Evolutionary conservation across 2,888 invertebrate genomes (phyloP), one percentile per base, ranked within the genome.

Genomic region (Parnassius apollo): DNA sequence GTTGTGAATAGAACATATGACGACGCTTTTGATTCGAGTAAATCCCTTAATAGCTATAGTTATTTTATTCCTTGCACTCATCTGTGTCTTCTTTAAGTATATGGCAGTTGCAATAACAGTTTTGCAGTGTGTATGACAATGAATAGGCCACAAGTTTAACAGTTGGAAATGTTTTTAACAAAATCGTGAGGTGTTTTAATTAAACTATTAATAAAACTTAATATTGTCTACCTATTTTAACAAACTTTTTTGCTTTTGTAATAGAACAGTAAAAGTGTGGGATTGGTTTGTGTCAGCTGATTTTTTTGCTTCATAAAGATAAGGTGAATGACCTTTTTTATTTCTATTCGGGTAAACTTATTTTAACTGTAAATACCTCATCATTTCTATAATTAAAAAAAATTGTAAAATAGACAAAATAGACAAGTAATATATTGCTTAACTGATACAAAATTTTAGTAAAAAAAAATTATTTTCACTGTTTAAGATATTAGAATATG

Each of bases 1-100:
- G 91, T 88, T 78, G 64, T 78, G 78, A 82, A 83, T 81, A 80
- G 80, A 86, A 82, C 87, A 88, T 90, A 86, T 89, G 90, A 89
- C 86, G 80, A 82, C 76, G 77, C 77, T 81, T 88, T 90, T 88
- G 83, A 87, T 76, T 70, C 75, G 74, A 75, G 71, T 76, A 69
- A 78, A 76, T 75, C 68, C 70, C 67, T 73, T 72, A 71, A 75
- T 82, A 73, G 81, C 82, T 80, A 74, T 74, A 71, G 69, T 68
- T 69, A 74, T 81, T 83, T 81, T 77, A 81, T 78, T 72, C 52
- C 69, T 69, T 75, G 74, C 76, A 80, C 85, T 78, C 82, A 85
- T 87, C 85, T 81, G 82, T 72, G 68, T 71, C 72, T 70, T 75
- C 82, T 84, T 78, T 85, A 74, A 68, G 63, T 69, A 66, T 58